Base-by-base conservation (phyloP, 2,888 invertebrate species). In the Orchesellides sinensis region DNA sequence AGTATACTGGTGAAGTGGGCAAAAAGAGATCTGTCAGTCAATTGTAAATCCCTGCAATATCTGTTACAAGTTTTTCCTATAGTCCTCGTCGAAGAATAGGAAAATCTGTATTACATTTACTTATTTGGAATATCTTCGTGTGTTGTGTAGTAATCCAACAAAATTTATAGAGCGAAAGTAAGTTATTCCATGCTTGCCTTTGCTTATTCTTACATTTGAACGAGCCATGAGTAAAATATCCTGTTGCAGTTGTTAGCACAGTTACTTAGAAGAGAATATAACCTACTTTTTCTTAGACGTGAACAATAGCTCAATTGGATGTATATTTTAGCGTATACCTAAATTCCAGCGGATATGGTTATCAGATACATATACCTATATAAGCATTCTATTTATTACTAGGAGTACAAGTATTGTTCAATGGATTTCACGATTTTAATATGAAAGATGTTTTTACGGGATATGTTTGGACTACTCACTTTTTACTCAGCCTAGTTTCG, bases 101-200 rank as follows among this genome's bases (percentile, higher is more conserved):
- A n/a, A n/a, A n/a, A 47, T n/a, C 19, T 3, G 49, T 3, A 49
- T 49, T 49, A 19, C 49, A 49, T 49, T 49, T 49, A 21, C 49
- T 49, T 49, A 21, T 17, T 49, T 49, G 49, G 49, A 19, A 19
- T 49, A 40, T 40, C 40, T 25, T 72, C n/a, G n/a, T n/a, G n/a
- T n/a, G n/a, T n/a, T n/a, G n/a, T n/a, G n/a, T n/a, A n/a, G 73
- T 63, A 74, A 74, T 74, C 73, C 73, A 75, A 14, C 19, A 66
- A 59, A 77, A 77, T 77, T 77, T 77, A 66, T 77, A 77, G 75
- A 77, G 75, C 75, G 75, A 66, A 68, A 77, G 75, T 77, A 66
- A 74, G 65, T 59, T 59, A 72, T 61, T 25, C 73, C 52, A 63
- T 63, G 63, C n/a, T 25, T 56, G 56, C 56, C 27, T 27, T 27